These are phyloP conservation scores for Diplosoma virens DNA, from an alignment of 23 tunicate genomes.

Conservation along the genomic window DNA sequence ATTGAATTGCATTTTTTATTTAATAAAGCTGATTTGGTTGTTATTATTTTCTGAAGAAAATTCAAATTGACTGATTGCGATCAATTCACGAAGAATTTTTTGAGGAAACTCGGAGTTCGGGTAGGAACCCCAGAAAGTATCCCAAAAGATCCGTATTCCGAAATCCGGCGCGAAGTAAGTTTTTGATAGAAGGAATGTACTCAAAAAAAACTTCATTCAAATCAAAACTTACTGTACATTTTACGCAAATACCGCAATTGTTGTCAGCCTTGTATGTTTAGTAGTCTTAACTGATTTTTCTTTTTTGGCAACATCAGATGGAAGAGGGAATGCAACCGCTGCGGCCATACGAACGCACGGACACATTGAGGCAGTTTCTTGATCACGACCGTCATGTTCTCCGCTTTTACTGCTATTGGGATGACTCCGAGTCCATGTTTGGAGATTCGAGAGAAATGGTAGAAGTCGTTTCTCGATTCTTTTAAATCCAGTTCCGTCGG, in stretches of 20 bases:
- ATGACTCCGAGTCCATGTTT: conserved; percentile 91
- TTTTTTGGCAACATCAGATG: conserved; percentile 29
- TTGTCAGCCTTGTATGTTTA: background rate
- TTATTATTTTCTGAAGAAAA: conserved; percentile 35
- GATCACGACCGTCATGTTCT: conserved; percentile 91
- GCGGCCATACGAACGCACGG: conserved; percentile 93
- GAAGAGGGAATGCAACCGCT: conserved; percentile 88
- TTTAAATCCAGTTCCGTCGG: too few species aligned
- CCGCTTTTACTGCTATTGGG: conserved; percentile 94
- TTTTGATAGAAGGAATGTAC: background rate
- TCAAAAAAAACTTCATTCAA: background rate
- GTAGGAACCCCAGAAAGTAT: conserved; percentile 48
- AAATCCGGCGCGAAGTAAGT: conserved; percentile 59
- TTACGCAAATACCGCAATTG: too few species aligned
- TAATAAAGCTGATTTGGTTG: background rate
- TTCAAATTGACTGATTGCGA: conserved; percentile 93
- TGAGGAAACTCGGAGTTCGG: conserved; percentile 78
- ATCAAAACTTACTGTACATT: background rate
- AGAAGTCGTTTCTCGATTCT: too few species aligned
- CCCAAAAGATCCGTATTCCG: conserved; percentile 79
- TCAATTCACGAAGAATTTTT: conserved; percentile 85
- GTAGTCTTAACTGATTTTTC: background rate
- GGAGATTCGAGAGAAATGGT: conserved; percentile 95
- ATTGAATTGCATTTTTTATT: background rate
- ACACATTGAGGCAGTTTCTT: conserved; percentile 91